Conservation (phyloP, 2,113 vertebrate species). For the Pseudonaja textilis region DNA sequence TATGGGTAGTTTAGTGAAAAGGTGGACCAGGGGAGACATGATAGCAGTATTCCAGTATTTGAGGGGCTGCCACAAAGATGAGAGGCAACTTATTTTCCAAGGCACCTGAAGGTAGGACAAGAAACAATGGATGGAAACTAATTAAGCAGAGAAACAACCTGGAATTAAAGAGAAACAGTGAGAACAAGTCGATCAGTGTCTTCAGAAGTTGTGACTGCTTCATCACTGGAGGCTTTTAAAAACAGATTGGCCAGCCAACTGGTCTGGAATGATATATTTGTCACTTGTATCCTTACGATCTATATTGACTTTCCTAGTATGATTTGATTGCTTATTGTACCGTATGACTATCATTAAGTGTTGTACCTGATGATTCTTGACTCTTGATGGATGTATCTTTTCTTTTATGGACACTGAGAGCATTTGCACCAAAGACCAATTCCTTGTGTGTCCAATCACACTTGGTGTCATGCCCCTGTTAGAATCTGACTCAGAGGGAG, state of each 20-base stretch:
- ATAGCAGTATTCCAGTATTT: background rate
- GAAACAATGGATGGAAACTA: background rate
- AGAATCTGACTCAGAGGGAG: too few relatives aligned
- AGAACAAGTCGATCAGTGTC: background rate
- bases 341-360: too few relatives aligned
- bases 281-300: too few relatives aligned
- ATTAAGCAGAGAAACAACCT: background rate
- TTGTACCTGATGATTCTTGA: too few relatives aligned
- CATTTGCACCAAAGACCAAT: too few relatives aligned
- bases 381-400: too few relatives aligned
- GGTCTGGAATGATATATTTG: background rate
- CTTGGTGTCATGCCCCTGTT: too few relatives aligned
- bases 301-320: too few relatives aligned
- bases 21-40: background rate
- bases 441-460: too few relatives aligned
- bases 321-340: too few relatives aligned
- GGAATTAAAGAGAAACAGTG: background rate
- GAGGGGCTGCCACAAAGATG: background rate
- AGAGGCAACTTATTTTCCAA: background rate
- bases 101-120: background rate
- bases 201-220: background rate
- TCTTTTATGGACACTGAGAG: too few relatives aligned
- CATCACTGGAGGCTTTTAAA: background rate
- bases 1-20: background rate
- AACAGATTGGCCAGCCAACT: background rate